These are phyloP conservation scores for Columba janthina DNA, from an alignment of 2,113 vertebrate species.

Conservation along the genomic window DNA sequence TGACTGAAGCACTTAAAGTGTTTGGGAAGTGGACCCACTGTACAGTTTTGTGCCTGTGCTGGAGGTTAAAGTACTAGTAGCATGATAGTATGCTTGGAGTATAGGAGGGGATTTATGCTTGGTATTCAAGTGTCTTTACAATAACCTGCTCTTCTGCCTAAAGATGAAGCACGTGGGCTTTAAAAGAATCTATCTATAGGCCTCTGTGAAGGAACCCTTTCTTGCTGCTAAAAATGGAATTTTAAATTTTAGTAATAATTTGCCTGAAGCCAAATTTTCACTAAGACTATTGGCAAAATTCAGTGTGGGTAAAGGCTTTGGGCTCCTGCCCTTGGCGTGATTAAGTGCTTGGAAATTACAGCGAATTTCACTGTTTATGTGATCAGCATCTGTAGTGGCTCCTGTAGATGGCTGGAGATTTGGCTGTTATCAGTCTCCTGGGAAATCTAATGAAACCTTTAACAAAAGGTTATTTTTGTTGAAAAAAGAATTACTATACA, in stretches of 20 bases:
- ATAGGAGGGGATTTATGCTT: neutral
- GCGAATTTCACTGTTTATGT: neutral
- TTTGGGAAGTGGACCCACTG: neutral
- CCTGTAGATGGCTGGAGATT: neutral
- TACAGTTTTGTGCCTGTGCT: neutral
- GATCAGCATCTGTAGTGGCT: neutral
- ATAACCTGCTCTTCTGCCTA: neutral
- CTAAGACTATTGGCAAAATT: neutral
- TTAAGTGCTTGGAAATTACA: neutral
- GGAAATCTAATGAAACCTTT: slow-evolving; percentile 25
- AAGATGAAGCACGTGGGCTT: neutral
- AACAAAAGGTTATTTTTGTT: slow-evolving; percentile 52
- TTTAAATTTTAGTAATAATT: slow-evolving; percentile 21
- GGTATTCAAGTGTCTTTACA: neutral
- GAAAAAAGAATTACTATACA: neutral
- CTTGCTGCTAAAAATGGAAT: neutral
- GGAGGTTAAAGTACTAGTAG: neutral
- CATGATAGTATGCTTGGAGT: neutral
- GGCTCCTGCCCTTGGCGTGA: neutral
- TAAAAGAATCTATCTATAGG: neutral
- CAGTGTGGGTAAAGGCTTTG: neutral
- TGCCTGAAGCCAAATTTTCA: neutral
- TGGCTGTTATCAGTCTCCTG: slow-evolving; percentile 27
- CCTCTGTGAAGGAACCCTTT: neutral
- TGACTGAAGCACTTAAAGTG: neutral